These are phyloP conservation scores for Drosophila kokeensis DNA, from an alignment of 2,888 invertebrate genomes.

Conservation along the genomic window DNA sequence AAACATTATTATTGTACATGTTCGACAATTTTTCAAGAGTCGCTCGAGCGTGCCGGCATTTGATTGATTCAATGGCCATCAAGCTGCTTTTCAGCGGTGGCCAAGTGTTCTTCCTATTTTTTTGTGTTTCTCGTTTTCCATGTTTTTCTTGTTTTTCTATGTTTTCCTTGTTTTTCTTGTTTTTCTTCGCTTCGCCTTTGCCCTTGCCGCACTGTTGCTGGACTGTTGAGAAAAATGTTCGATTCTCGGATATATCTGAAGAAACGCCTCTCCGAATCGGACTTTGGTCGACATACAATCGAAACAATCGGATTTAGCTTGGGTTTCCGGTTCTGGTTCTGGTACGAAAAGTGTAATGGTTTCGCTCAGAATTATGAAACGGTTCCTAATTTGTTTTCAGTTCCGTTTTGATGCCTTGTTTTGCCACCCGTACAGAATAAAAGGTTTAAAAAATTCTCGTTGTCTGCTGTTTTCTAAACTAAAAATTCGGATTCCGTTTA, in stretches of 20 bases:
- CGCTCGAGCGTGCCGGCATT: conserved; percentile 69
- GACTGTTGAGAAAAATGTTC: background rate
- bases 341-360: background rate
- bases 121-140: no score
- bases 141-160: background rate
- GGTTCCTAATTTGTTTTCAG: background rate
- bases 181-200: background rate
- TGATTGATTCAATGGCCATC: conserved; percentile 71
- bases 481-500: background rate
- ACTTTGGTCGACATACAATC: background rate
- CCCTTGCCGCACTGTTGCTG: background rate
- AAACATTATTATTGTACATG: conserved; percentile 79
- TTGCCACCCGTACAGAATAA: background rate
- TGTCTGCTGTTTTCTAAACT: background rate
- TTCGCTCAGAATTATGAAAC: background rate
- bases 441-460: background rate
- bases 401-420: background rate
- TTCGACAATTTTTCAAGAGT: conserved; percentile 79
- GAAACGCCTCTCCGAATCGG: background rate
- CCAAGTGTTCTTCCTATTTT: background rate
- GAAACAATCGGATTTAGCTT: background rate
- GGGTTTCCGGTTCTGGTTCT: background rate
- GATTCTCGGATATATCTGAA: background rate
- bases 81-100: conserved; percentile 3
- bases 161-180: background rate